A percentile compares a stretch with the other conserved stretches of the same genome.
Evolutionary conservation across 2,113 vertebrate species (phyloP).

Genomic region (Tapirus terrestris): DNA sequence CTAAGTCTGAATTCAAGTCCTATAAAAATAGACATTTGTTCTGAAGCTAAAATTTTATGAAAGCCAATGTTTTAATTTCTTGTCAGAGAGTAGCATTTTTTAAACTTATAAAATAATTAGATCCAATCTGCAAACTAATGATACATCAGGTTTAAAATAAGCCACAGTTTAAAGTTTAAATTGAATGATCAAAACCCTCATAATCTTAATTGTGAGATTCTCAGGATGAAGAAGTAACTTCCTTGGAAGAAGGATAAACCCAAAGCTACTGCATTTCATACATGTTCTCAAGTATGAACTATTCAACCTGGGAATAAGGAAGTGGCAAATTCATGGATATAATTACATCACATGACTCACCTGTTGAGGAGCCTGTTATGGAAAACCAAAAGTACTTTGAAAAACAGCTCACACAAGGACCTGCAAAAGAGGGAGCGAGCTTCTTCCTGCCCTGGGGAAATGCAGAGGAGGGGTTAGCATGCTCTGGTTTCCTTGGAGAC

Average conservation of each 20-base stretch:
- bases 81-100: conserved; percentile 28
- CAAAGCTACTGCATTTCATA: conserved; percentile 6
- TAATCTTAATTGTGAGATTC: conserved; percentile 44
- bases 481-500: conserved; percentile 3
- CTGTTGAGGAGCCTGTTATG: conserved; percentile 7
- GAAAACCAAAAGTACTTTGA: conserved; percentile 24
- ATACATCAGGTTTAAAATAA: conserved; percentile 34
- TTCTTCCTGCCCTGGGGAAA: neutral
- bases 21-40: conserved; percentile 20
- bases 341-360: conserved; percentile 23
- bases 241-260: neutral
- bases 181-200: conserved; percentile 30
- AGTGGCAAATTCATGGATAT: neutral
- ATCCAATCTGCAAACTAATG: conserved; percentile 39
- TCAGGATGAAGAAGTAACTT: neutral
- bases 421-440: neutral
- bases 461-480: neutral
- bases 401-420: neutral
- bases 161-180: conserved; percentile 52
- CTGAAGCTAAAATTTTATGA: conserved; percentile 13
- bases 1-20: neutral
- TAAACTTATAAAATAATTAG: conserved; percentile 54
- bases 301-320: conserved; percentile 25
- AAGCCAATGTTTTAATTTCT: neutral
- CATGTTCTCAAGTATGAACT: conserved; percentile 21